phyloP scores from a whole-genome alignment of 2,888 invertebrate species.

The Acronicta psi region DNA sequence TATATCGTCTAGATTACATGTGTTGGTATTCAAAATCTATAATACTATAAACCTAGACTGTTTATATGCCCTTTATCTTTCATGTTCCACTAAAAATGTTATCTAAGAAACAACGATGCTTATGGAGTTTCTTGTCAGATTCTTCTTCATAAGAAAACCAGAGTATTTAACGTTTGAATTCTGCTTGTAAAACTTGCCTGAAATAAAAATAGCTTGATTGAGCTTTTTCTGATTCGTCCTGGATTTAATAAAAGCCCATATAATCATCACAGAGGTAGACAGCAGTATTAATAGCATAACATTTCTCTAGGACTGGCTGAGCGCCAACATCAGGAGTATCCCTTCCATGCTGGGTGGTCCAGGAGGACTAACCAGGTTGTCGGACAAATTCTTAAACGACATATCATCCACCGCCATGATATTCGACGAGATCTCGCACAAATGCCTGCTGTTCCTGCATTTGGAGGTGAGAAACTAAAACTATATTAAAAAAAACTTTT shows the following conservation, averaged over 20 bases:
- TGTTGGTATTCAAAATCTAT: neutral
- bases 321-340: slow-evolving; percentile 69
- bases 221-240: too few species aligned
- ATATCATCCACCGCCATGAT: slow-evolving; percentile 91
- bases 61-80: too few species aligned
- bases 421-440: slow-evolving; percentile 96
- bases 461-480: slow-evolving; percentile 91
- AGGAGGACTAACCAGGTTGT: slow-evolving; percentile 68
- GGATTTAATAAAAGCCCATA: too few species aligned
- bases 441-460: slow-evolving; percentile 96
- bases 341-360: slow-evolving; percentile 66
- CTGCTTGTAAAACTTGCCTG: too few species aligned
- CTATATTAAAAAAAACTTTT: neutral
- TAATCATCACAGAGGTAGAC: too few species aligned
- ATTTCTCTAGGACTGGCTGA: slow-evolving; percentile 92
- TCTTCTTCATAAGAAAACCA: too few species aligned
- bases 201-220: too few species aligned
- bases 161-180: too few species aligned
- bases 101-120: too few species aligned
- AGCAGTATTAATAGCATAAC: neutral
- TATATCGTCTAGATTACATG: neutral
- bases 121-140: too few species aligned
- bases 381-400: slow-evolving; percentile 91
- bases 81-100: too few species aligned
- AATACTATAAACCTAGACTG: too few species aligned